Conservation (phyloP, 2,797 vertebrate genomes). For the Sarcoramphus papa region DNA sequence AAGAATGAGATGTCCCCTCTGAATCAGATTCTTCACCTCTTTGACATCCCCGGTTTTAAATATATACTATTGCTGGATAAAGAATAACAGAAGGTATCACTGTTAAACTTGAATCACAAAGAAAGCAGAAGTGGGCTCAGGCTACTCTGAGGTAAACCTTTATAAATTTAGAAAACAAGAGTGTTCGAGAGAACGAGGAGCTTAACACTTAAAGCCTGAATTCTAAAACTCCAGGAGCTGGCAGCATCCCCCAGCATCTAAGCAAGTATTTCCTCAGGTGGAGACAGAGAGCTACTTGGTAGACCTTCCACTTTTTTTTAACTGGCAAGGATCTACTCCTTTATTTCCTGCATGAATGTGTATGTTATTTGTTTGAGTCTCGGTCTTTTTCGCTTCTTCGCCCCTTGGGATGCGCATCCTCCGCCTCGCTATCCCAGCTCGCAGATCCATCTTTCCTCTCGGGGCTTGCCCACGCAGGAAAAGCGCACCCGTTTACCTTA, state of each 20-base stretch:
- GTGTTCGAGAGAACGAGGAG: neutral
- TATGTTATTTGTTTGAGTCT: neutral
- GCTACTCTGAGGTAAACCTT: neutral
- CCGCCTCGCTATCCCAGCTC: neutral
- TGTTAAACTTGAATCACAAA: neutral
- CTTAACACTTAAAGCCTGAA: neutral
- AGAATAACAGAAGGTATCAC: neutral
- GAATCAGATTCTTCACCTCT: neutral
- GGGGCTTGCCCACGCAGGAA: neutral
- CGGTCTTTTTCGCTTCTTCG: neutral
- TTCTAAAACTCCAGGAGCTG: neutral
- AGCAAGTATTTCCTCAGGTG: neutral
- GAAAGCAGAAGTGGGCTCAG: neutral
- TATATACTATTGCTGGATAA: neutral
- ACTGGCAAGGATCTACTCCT: neutral
- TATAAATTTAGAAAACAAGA: neutral
- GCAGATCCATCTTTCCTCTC: accelerated
- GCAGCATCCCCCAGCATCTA: neutral
- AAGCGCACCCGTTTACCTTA: neutral
- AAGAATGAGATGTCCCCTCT: neutral
- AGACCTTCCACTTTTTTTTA: neutral
- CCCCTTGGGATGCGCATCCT: too few relatives aligned
- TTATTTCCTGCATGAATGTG: neutral
- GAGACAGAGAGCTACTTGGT: neutral
- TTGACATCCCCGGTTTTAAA: neutral